Evolutionary conservation across 1,140 invertebrate species (phyloP).

Genomic region (Papilio machaon): DNA sequence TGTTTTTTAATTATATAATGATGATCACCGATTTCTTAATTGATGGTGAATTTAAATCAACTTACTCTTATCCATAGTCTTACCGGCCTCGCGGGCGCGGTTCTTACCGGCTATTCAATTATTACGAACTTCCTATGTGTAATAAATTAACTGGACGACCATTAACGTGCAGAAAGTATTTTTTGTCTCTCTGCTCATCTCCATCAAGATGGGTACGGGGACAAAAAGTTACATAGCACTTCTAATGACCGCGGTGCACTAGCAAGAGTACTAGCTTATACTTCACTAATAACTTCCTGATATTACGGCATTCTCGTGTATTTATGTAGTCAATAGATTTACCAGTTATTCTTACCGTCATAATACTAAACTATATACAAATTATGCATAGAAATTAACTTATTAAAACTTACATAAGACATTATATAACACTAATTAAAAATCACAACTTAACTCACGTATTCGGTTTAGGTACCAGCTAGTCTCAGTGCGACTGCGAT

Average conservation of each 20-base stretch:
- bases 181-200: not conserved
- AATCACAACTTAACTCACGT: no score
- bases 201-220: not conserved
- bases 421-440: no score
- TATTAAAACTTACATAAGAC: no score
- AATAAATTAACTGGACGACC: not conserved
- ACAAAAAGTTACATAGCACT: conserved; percentile 7
- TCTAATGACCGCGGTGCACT: not conserved
- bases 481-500: no score
- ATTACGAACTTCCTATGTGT: not conserved
- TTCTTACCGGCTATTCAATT: conserved; percentile 15
- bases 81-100: no score
- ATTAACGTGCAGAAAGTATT: conserved; percentile 7
- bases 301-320: not conserved
- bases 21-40: no score
- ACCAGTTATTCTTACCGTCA: not conserved
- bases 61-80: no score
- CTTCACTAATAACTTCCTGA: not conserved
- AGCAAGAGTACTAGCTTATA: not conserved
- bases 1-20: not conserved
- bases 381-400: no score
- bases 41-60: no score
- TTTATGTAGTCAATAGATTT: not conserved
- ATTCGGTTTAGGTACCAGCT: no score
- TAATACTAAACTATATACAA: not conserved